Evolutionary conservation across 2,113 vertebrate species (phyloP).

Genomic region (Oncorhynchus nerka): DNA sequence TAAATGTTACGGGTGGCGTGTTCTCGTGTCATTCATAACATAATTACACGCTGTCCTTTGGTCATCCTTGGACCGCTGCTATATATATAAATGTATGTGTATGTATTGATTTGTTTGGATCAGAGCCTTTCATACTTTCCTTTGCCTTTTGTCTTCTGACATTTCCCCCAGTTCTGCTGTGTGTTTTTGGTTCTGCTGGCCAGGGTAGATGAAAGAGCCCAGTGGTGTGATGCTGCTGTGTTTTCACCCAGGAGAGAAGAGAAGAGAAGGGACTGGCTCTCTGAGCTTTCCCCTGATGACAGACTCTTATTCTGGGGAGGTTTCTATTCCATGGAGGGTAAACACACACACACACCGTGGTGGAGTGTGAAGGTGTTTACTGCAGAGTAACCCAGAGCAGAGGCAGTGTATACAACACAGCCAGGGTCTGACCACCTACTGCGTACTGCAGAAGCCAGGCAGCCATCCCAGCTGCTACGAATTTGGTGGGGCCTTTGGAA

Average conservation of each 20-base stretch:
- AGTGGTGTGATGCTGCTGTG: slow-evolving; percentile 20
- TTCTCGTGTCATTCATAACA: slow-evolving; percentile 34
- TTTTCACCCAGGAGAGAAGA: neutral
- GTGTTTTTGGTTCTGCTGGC: slow-evolving; percentile 22
- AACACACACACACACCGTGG: slow-evolving; percentile 3
- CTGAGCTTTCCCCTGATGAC: slow-evolving; percentile 16
- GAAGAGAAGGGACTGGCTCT: neutral
- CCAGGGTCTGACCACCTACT: slow-evolving; percentile 48
- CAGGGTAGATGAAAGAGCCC: slow-evolving; percentile 14
- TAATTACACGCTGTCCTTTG: slow-evolving; percentile 54
- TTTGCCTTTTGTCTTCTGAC: slow-evolving; percentile 37
- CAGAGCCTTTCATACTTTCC: slow-evolving; percentile 11
- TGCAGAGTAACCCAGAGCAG: slow-evolving; percentile 13
- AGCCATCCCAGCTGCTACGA: slow-evolving; percentile 50
- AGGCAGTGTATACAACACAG: slow-evolving; percentile 12
- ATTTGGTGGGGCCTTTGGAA: slow-evolving; percentile 47
- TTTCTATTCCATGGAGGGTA: neutral
- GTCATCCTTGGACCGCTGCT: slow-evolving; percentile 45
- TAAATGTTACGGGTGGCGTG: slow-evolving; percentile 41
- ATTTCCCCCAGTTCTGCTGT: slow-evolving; percentile 12
- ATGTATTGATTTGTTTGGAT: slow-evolving; percentile 40
- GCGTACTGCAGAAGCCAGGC: slow-evolving; percentile 45
- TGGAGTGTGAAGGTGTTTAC: slow-evolving; percentile 5
- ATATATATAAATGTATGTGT: slow-evolving; percentile 21
- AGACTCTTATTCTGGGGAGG: slow-evolving; percentile 18